These are phyloP conservation scores for Onychomys arenicola DNA, from an alignment of 2,797 vertebrate genomes.

Conservation along the genomic window DNA sequence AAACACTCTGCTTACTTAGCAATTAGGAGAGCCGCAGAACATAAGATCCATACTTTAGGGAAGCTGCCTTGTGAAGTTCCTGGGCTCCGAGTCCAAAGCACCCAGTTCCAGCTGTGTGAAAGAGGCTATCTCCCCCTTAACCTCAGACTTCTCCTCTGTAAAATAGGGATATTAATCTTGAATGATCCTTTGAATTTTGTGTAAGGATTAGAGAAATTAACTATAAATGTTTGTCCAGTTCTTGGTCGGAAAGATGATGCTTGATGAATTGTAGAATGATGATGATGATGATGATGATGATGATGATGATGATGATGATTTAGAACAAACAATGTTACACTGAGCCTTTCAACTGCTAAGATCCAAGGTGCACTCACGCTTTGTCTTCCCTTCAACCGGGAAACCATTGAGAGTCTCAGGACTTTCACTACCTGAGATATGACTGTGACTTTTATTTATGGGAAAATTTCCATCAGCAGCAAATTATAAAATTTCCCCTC, in stretches of 20 bases:
- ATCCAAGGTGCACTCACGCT: neutral
- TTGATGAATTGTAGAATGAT: neutral
- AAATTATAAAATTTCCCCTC: neutral
- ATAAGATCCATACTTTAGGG: neutral
- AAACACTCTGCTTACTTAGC: neutral
- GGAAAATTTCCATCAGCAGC: neutral
- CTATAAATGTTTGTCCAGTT: neutral
- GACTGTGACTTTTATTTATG: neutral
- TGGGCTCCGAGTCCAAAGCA: neutral
- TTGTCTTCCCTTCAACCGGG: neutral
- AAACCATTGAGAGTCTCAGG: neutral
- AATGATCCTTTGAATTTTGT: neutral
- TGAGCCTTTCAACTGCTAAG: neutral
- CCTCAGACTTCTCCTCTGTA: neutral
- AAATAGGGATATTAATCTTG: neutral
- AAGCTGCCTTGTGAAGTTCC: neutral
- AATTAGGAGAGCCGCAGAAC: neutral
- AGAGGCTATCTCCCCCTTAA: neutral
- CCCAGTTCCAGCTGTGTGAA: neutral
- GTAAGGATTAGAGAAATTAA: neutral
- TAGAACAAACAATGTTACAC: neutral
- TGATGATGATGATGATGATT: neutral
- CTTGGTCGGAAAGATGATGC: neutral
- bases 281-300: neutral
- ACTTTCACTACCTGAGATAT: neutral